Conservation (phyloP, 2,888 invertebrate species). For the Dastarcus helophoroides region DNA sequence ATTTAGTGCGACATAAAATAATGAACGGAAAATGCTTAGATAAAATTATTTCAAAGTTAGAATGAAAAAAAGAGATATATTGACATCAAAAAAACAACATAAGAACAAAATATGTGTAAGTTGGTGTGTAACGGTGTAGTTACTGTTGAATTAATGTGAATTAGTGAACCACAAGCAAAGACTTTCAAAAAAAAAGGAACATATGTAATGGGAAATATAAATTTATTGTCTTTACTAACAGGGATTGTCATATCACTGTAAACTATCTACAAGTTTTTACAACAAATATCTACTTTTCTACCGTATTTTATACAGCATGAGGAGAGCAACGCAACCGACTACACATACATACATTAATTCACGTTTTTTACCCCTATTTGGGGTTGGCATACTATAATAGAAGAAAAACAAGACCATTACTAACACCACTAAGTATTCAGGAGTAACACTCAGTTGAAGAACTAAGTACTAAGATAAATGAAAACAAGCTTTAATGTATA, state of each 20-base stretch:
- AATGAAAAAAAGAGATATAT: background rate
- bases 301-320: slow-evolving; percentile 39
- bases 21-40: background rate
- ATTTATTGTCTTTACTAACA: slow-evolving; percentile 10
- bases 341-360: slow-evolving; percentile 41
- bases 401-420: slow-evolving; percentile 5
- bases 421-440: slow-evolving; percentile 2
- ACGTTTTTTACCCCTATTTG: slow-evolving; percentile 39
- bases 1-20: no score
- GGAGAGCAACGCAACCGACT: slow-evolving; percentile 37
- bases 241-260: no score
- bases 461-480: no score
- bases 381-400: slow-evolving; percentile 38
- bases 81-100: background rate
- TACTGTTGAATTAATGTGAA: background rate
- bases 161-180: background rate
- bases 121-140: background rate
- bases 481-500: no score
- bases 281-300: slow-evolving; percentile 19
- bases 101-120: slow-evolving; percentile 4
- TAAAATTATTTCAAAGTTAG: background rate
- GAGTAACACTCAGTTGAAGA: no score
- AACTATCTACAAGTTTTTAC: slow-evolving; percentile 5
- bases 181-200: background rate
- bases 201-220: slow-evolving; percentile 4